Evolutionary conservation across 2,888 invertebrate species (phyloP).

Genomic region (Mimumesa dahlbomi): DNA sequence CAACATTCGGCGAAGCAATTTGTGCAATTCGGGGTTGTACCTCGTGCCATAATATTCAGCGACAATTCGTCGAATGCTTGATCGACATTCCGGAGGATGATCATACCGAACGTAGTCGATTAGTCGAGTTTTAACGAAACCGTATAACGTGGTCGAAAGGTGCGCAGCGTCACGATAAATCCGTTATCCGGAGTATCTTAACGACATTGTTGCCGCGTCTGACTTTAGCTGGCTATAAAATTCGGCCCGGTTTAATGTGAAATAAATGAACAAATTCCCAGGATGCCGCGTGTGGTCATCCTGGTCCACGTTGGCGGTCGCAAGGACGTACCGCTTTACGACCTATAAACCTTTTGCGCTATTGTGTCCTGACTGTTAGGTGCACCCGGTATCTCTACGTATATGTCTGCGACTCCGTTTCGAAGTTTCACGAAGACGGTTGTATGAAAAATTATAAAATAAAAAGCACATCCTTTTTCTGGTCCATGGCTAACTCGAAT

Average conservation of each 20-base stretch:
- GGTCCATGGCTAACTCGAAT: conserved; percentile 7
- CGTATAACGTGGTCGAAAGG: conserved; percentile 13
- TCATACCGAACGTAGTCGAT: conserved; percentile 4
- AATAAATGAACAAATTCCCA: conserved; percentile 61
- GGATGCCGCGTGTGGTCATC: conserved; percentile 58
- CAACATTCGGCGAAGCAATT: too few species aligned
- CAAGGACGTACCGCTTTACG: conserved; percentile 58
- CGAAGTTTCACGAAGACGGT: background rate
- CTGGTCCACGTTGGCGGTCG: conserved; percentile 15
- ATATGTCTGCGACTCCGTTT: conserved; percentile 4
- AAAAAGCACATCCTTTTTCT: conserved; percentile 40
- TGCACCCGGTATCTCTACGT: conserved; percentile 9
- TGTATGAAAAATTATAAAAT: background rate
- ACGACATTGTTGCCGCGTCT: conserved; percentile 56
- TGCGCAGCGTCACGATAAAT: conserved; percentile 43
- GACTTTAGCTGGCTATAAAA: conserved; percentile 50
- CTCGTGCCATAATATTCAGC: background rate
- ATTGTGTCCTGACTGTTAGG: conserved; percentile 41
- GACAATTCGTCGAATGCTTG: background rate
- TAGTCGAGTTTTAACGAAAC: conserved; percentile 2
- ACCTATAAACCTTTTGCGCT: conserved; percentile 62
- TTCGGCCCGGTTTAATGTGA: conserved; percentile 55
- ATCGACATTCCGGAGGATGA: background rate
- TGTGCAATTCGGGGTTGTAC: too few species aligned
- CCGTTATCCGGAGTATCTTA: conserved; percentile 38